phyloP scores from a whole-genome alignment of 2,888 invertebrate species.

The Amorpha juglandis region DNA sequence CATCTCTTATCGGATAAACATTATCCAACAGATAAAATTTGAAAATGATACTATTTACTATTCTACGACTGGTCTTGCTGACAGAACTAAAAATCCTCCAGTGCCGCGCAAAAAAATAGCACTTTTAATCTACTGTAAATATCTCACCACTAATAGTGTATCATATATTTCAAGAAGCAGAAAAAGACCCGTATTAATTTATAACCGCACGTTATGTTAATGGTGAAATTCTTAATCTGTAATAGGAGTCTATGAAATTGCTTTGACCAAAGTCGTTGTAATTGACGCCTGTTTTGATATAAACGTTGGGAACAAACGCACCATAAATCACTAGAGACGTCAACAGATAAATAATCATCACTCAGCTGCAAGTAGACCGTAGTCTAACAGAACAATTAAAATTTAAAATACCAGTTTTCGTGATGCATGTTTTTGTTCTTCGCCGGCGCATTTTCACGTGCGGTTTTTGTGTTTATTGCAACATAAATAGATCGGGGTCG shows the following conservation, averaged over 20 bases:
- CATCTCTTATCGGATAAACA: slow-evolving; percentile 31
- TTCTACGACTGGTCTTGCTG: background rate
- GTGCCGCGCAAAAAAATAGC: background rate
- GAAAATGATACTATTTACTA: slow-evolving; percentile 28
- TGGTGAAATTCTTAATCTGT: slow-evolving; percentile 2
- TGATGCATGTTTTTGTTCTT: slow-evolving; percentile 47
- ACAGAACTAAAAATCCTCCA: background rate
- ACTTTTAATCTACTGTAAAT: slow-evolving; percentile 16
- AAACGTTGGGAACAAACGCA: slow-evolving; percentile 39
- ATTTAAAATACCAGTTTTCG: slow-evolving; percentile 62
- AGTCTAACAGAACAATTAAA: slow-evolving; percentile 59
- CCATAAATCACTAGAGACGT: slow-evolving; percentile 50
- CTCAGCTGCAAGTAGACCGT: slow-evolving; percentile 40
- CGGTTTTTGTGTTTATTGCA: slow-evolving; percentile 50
- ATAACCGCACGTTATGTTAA: slow-evolving; percentile 1
- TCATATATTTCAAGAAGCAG: slow-evolving; percentile 7
- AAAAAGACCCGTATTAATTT: slow-evolving; percentile 5
- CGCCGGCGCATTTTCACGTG: slow-evolving; percentile 47
- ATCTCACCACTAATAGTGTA: slow-evolving; percentile 12
- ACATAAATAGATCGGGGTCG: slow-evolving; percentile 58
- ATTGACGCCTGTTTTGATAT: slow-evolving; percentile 33
- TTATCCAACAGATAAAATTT: slow-evolving; percentile 27
- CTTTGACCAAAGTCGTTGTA: slow-evolving; percentile 33
- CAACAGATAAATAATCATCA: slow-evolving; percentile 39
- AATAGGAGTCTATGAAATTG: slow-evolving; percentile 8